phyloP scores from a whole-genome alignment of 2,888 invertebrate species.

The Yponomeuta sedellus region DNA sequence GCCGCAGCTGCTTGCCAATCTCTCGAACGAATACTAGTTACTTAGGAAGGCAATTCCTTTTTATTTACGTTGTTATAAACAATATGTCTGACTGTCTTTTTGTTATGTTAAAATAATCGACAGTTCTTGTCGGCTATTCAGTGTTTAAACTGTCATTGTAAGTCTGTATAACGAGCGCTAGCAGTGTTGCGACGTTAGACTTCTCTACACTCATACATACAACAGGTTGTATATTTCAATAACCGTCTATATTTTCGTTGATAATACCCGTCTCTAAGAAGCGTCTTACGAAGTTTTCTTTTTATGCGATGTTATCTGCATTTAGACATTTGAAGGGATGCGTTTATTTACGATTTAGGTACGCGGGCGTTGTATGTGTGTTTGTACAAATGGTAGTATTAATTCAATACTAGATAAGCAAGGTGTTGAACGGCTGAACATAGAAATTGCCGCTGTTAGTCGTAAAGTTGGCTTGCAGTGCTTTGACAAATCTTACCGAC shows the following conservation, averaged over 20 bases:
- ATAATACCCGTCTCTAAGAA: background rate
- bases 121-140: constrained; percentile 5
- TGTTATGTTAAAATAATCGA: constrained; percentile 10
- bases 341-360: background rate
- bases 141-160: background rate
- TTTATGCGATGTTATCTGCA: background rate
- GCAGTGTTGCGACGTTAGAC: background rate
- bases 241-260: background rate
- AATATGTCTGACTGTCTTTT: constrained; percentile 3
- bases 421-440: constrained; percentile 29
- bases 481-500: constrained; percentile 64
- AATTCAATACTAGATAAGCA: constrained; percentile 17
- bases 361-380: background rate
- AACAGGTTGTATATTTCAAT: constrained; percentile 4
- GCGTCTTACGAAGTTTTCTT: background rate
- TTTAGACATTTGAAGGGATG: background rate
- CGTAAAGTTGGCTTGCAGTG: constrained; percentile 51
- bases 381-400: constrained; percentile 4
- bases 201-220: background rate
- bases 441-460: constrained; percentile 29
- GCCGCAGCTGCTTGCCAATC: background rate
- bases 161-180: background rate
- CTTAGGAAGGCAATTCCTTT: background rate
- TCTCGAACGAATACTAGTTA: constrained; percentile 4
- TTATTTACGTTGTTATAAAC: background rate